A percentile compares a stretch with the other conserved stretches of the same genome.
Evolutionary conservation across 2,113 vertebrate genomes (phyloP).

Genomic region (Telmatochromis sp.): DNA sequence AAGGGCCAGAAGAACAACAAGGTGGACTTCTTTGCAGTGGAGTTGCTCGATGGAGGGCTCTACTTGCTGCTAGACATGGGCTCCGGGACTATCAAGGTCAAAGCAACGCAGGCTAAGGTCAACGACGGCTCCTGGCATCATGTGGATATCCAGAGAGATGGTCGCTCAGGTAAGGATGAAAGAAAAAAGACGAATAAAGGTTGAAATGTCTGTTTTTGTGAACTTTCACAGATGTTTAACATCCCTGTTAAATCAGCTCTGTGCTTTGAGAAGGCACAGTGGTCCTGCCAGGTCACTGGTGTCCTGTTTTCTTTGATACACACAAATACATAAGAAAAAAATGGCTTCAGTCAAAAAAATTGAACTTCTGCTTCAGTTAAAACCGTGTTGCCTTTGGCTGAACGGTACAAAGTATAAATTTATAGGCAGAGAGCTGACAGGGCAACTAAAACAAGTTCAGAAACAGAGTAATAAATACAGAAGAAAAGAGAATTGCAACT

Average conservation of each 20-base stretch:
- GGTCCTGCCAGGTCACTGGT: neutral
- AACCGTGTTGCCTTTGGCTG: slow-evolving; percentile 2
- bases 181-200: neutral
- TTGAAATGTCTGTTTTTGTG: neutral
- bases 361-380: slow-evolving; percentile 1
- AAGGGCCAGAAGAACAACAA: slow-evolving; percentile 93
- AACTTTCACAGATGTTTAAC: neutral
- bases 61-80: slow-evolving; percentile 96
- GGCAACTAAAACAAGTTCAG: neutral
- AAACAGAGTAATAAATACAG: neutral
- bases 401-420: neutral
- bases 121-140: slow-evolving; percentile 96
- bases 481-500: neutral
- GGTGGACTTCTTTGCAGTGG: slow-evolving; percentile 96
- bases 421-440: neutral
- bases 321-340: neutral
- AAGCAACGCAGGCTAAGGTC: slow-evolving; percentile 92
- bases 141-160: slow-evolving; percentile 95
- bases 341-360: neutral
- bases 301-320: neutral
- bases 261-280: neutral
- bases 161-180: slow-evolving; percentile 82
- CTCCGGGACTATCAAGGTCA: slow-evolving; percentile 95
- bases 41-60: slow-evolving; percentile 89
- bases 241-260: neutral